phyloP scores from a whole-genome alignment of 2,113 vertebrate genomes.

The Nerophis ophidion region DNA sequence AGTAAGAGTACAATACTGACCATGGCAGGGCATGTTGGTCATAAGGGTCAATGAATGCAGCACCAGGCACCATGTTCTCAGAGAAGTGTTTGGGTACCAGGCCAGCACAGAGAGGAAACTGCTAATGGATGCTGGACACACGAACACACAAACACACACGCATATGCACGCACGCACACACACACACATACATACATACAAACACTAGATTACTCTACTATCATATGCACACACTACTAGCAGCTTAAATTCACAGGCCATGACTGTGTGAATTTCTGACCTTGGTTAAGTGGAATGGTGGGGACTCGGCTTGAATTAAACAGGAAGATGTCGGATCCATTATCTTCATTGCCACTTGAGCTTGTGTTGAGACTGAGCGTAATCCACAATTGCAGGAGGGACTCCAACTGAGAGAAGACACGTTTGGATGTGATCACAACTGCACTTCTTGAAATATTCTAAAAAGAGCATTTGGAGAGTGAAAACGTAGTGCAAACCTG shows the following conservation, averaged over 20 bases:
- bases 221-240: not conserved
- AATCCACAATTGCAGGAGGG: constrained; percentile 93
- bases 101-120: constrained; percentile 94
- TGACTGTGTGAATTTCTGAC: constrained; percentile 61
- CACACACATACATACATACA: constrained; percentile 3
- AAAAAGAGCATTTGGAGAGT: not conserved
- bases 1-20: constrained; percentile 71
- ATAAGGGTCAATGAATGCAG: constrained; percentile 96
- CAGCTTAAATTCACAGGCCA: not conserved
- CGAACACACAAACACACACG: constrained; percentile 14
- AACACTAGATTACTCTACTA: not conserved
- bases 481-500: constrained; percentile 81
- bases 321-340: constrained; percentile 88
- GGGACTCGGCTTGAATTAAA: constrained; percentile 93
- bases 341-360: constrained; percentile 82
- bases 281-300: constrained; percentile 94
- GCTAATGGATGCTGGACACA: constrained; percentile 83
- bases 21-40: constrained; percentile 92
- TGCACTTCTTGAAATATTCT: not conserved
- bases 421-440: not conserved
- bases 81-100: constrained; percentile 94
- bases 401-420: constrained; percentile 80
- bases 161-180: not conserved
- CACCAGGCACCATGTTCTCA: constrained; percentile 96
- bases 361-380: constrained; percentile 94